These are phyloP conservation scores for Melanostoma mellinum DNA, from an alignment of 2,888 invertebrate genomes.

Conservation along the genomic window DNA sequence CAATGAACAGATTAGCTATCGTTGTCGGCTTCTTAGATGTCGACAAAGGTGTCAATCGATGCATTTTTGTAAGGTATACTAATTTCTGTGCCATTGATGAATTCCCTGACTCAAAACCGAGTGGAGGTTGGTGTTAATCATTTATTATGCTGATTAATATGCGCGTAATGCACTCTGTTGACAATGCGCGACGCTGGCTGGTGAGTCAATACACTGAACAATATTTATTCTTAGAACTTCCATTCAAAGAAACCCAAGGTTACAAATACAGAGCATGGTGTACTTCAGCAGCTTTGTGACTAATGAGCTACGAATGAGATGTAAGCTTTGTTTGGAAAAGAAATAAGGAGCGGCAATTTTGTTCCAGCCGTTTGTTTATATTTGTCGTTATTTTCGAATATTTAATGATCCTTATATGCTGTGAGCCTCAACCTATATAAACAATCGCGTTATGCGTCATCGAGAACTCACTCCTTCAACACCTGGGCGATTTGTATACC, in stretches of 20 bases:
- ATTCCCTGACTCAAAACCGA: slow-evolving; percentile 4
- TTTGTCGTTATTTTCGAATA: no score
- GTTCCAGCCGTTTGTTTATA: no score
- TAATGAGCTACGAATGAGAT: background rate
- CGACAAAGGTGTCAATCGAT: slow-evolving; percentile 3
- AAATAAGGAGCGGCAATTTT: background rate
- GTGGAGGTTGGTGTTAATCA: slow-evolving; percentile 16
- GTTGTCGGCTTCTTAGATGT: slow-evolving; percentile 24
- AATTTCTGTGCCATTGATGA: background rate
- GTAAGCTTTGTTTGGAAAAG: background rate
- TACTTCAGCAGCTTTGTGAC: background rate
- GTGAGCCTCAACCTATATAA: no score
- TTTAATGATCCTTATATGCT: no score
- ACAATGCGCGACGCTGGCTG: background rate
- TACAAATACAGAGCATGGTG: slow-evolving; percentile 15
- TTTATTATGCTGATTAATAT: slow-evolving; percentile 20
- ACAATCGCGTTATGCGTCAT: no score
- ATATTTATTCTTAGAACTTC: slow-evolving; percentile 34
- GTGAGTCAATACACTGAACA: slow-evolving; percentile 12
- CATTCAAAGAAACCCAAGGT: slow-evolving; percentile 12
- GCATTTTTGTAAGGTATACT: slow-evolving; percentile 9
- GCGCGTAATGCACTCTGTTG: slow-evolving; percentile 11
- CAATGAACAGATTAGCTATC: slow-evolving; percentile 7
- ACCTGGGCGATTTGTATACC: no score
- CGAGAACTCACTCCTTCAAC: no score